These are phyloP conservation scores for Fundulus diaphanus DNA, from an alignment of 2,797 vertebrate genomes.

Conservation along the genomic window DNA sequence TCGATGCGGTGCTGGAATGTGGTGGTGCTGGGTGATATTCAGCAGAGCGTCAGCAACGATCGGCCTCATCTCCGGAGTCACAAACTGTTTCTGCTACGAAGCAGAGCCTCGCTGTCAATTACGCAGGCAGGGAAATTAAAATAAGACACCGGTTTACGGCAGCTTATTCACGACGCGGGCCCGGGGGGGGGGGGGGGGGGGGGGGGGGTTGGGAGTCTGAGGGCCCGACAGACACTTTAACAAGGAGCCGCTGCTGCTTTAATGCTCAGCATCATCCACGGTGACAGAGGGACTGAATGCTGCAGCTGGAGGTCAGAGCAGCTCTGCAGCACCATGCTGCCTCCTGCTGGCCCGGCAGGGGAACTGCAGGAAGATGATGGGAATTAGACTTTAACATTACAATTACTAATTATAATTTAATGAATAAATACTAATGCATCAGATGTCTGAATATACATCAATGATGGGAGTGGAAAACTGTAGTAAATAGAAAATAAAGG, in stretches of 20 bases:
- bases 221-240: conserved; percentile 59
- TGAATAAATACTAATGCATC: not conserved
- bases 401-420: not conserved
- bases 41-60: conserved; percentile 35
- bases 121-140: conserved; percentile 44
- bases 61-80: conserved; percentile 39
- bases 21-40: conserved; percentile 53
- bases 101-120: conserved; percentile 44
- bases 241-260: conserved; percentile 51
- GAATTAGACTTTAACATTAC: no score
- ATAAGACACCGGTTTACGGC: conserved; percentile 38
- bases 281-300: conserved; percentile 54
- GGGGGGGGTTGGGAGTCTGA: conserved; percentile 34
- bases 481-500: not conserved
- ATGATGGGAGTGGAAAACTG: no score
- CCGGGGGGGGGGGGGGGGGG: conserved; percentile 20
- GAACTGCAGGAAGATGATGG: conserved; percentile 15
- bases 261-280: conserved; percentile 53
- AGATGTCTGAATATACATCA: not conserved
- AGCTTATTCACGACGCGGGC: conserved; percentile 45
- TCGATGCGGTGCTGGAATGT: conserved; percentile 42
- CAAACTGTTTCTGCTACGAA: conserved; percentile 18
- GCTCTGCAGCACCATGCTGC: conserved; percentile 50
- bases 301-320: conserved; percentile 2
- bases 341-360: conserved; percentile 50